A percentile compares a stretch with the other conserved stretches of the same genome.
Conservation (phyloP, 2,797 vertebrate genomes). For the Gephyroberyx darwinii region DNA sequence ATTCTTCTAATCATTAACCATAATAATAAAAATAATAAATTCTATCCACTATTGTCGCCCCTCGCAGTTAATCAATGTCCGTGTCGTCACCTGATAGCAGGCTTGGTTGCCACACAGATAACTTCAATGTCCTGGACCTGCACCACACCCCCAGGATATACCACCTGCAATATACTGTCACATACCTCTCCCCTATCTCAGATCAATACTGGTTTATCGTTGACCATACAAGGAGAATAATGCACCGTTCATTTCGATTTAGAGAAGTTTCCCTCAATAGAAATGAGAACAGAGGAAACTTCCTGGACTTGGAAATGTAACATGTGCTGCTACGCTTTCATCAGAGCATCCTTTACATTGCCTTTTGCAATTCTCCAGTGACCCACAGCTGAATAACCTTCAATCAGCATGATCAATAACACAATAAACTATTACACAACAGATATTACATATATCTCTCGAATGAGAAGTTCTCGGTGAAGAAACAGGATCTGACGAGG, state of each 20-base stretch:
- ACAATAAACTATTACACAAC: no score
- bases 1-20: slow-evolving; percentile 15
- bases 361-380: no score
- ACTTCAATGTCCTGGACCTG: slow-evolving; percentile 10
- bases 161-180: not conserved
- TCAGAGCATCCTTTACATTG: not conserved
- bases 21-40: no score
- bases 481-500: no score
- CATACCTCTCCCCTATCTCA: not conserved
- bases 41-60: not conserved
- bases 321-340: not conserved
- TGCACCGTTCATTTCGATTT: not conserved
- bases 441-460: no score
- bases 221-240: slow-evolving; percentile 18
- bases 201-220: slow-evolving; percentile 43
- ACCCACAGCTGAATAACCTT: no score
- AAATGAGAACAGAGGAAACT: no score
- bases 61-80: not conserved
- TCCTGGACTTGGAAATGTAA: not conserved
- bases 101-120: not conserved
- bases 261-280: not conserved
- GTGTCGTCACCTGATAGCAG: slow-evolving; percentile 3
- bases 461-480: no score
- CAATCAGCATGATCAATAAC: no score
- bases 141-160: slow-evolving; percentile 31